Conservation (phyloP, 1,140 invertebrate species). For the Drosophila novamexicana region DNA sequence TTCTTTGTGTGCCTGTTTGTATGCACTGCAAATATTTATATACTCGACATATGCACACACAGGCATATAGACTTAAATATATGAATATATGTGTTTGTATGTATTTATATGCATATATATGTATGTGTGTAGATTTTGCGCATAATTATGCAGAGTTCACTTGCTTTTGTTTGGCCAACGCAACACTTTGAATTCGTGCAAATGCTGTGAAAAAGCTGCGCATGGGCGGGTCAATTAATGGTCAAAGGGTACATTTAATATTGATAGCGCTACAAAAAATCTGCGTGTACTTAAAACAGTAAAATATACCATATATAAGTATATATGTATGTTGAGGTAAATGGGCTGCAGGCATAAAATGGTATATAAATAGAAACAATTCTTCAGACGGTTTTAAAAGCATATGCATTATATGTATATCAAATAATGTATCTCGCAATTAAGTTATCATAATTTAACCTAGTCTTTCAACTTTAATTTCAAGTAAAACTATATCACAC, state of each 20-base stretch:
- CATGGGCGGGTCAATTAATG: slow-evolving; percentile 14
- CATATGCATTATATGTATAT: too few species aligned
- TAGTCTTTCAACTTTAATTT: too few species aligned
- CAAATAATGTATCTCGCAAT: too few species aligned
- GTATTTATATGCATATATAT: background rate
- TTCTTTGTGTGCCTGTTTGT: slow-evolving; percentile 30
- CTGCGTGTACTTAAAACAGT: too few species aligned
- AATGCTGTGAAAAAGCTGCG: slow-evolving; percentile 28
- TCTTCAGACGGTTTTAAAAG: too few species aligned
- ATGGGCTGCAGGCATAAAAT: too few species aligned
- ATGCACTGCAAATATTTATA: slow-evolving; percentile 57
- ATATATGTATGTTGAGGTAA: too few species aligned
- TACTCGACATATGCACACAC: slow-evolving; percentile 14
- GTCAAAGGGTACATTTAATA: background rate
- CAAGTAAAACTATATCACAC: too few species aligned
- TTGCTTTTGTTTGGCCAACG: slow-evolving; percentile 61
- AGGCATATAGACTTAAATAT: slow-evolving; percentile 4
- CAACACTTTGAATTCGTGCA: slow-evolving; percentile 56
- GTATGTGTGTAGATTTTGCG: slow-evolving; percentile 39
- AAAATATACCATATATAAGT: too few species aligned
- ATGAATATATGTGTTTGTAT: slow-evolving; percentile 14
- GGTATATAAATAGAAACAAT: too few species aligned
- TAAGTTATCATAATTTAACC: too few species aligned
- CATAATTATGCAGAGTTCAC: slow-evolving; percentile 75
- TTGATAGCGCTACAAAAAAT: too few species aligned